Conservation (phyloP, 2,888 invertebrate species). For the Platycheirus rosarum region DNA sequence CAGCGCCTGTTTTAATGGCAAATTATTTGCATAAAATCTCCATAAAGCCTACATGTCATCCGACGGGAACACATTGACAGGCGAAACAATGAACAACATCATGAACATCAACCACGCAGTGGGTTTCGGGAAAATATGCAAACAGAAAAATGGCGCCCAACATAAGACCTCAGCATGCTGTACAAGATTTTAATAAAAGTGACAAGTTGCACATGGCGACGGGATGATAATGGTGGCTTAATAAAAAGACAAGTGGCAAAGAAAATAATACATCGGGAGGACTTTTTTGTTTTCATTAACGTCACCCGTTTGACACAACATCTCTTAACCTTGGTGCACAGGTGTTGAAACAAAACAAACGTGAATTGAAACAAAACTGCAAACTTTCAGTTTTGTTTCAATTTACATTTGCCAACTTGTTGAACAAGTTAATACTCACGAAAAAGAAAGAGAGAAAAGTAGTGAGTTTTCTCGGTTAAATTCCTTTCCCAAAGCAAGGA, state of each 20-base stretch:
- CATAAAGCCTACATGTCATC: conserved; percentile 69
- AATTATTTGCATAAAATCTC: conserved; percentile 70
- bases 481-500: conserved; percentile 11
- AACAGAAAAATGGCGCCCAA: conserved; percentile 46
- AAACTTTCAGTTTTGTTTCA: background rate
- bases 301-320: conserved; percentile 37
- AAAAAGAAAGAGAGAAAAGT: no score
- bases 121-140: background rate
- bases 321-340: conserved; percentile 45
- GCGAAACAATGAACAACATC: conserved; percentile 43
- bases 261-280: background rate
- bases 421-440: conserved; percentile 26
- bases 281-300: conserved; percentile 25
- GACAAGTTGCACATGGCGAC: conserved; percentile 52
- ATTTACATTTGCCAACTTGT: conserved; percentile 53
- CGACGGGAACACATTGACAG: conserved; percentile 47
- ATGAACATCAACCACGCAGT: background rate
- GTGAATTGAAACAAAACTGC: background rate
- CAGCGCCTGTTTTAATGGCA: conserved; percentile 56
- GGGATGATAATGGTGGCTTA: background rate
- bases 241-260: background rate
- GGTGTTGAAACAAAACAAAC: background rate
- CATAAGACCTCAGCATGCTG: conserved; percentile 40
- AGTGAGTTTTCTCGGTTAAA: background rate
- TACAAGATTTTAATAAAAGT: conserved; percentile 60